These are phyloP conservation scores for Drosophila miranda DNA, from an alignment of 1,140 invertebrate genomes.

Conservation along the genomic window DNA sequence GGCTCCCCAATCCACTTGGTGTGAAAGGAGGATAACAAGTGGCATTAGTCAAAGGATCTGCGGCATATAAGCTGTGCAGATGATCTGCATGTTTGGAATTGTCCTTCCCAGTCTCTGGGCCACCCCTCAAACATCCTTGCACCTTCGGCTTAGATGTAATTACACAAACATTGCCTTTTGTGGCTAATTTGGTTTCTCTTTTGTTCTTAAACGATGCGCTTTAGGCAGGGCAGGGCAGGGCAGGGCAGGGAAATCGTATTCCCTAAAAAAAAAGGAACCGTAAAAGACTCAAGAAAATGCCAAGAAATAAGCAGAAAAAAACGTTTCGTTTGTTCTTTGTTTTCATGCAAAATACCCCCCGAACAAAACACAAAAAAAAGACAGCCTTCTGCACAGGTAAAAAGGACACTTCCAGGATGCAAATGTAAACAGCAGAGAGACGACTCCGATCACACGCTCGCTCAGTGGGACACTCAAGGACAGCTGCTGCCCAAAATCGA, in stretches of 20 bases:
- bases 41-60: constrained; percentile 47
- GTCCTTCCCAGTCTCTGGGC: not conserved
- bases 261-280: constrained; percentile 27
- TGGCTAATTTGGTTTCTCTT: constrained; percentile 51
- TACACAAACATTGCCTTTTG: constrained; percentile 73
- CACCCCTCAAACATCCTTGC: constrained; percentile 17
- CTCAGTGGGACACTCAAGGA: constrained; percentile 54
- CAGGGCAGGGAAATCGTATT: constrained; percentile 17
- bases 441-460: constrained; percentile 69
- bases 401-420: constrained; percentile 56
- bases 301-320: constrained; percentile 8
- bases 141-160: constrained; percentile 66
- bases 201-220: constrained; percentile 50
- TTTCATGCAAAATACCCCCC: constrained; percentile 55
- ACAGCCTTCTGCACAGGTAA: constrained; percentile 49
- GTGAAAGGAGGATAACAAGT: constrained; percentile 48
- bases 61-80: constrained; percentile 29
- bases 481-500: constrained; percentile 46
- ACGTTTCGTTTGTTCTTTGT: constrained; percentile 38
- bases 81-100: constrained; percentile 55
- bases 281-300: too few species aligned
- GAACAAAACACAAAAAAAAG: constrained; percentile 13
- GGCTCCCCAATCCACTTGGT: constrained; percentile 14
- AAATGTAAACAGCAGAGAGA: constrained; percentile 63
- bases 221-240: not conserved